Evolutionary conservation across 1,140 invertebrate genomes (phyloP).

Genomic region (Neotoxoptera formosana): DNA sequence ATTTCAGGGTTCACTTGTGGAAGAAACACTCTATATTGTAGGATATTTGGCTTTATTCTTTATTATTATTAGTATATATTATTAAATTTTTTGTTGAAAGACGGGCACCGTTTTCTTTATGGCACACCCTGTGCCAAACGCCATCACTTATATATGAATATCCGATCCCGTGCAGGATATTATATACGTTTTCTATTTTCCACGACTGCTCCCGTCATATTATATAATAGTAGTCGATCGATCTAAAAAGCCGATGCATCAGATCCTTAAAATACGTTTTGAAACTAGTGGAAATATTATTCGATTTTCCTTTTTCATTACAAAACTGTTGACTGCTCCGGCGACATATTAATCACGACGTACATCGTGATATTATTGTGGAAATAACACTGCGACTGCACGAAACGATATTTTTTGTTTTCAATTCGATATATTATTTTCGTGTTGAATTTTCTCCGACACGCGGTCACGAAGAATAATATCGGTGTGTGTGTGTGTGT

Average conservation of each 20-base stretch:
- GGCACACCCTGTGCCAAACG: background rate
- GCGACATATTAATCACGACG: background rate
- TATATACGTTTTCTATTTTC: background rate
- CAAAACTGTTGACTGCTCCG: background rate
- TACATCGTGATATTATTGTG: background rate
- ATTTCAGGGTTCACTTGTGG: too few relatives aligned
- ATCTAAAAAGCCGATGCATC: background rate
- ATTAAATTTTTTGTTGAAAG: too few relatives aligned
- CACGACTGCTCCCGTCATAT: background rate
- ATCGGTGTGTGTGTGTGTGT: background rate
- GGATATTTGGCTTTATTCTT: background rate
- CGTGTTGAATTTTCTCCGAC: background rate
- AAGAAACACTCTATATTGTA: background rate
- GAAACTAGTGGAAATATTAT: background rate
- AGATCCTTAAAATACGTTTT: background rate
- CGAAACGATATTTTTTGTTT: background rate
- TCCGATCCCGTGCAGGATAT: background rate
- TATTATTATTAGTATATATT: background rate
- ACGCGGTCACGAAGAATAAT: background rate
- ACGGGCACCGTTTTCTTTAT: background rate
- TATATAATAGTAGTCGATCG: background rate
- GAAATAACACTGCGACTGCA: background rate
- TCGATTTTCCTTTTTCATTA: background rate
- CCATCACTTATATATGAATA: background rate
- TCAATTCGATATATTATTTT: conserved; percentile 24